A percentile compares a stretch with the other conserved stretches of the same genome.
Conservation (phyloP, 1,140 invertebrate species). For the Neelides sp. region DNA sequence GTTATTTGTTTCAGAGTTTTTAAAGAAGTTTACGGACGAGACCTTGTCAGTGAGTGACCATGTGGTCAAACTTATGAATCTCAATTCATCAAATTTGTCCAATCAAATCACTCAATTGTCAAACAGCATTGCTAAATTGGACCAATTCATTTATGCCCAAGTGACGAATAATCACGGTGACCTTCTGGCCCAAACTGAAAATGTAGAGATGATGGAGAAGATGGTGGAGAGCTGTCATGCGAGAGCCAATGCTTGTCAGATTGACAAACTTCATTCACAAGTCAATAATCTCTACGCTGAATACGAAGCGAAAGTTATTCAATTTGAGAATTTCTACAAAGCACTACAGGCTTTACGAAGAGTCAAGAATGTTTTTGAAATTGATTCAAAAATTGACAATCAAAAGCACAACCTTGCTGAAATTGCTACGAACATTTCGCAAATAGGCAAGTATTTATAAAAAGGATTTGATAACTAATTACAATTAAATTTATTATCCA, state of each 20-base stretch:
- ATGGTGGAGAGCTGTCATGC: conserved; percentile 21
- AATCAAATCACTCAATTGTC: conserved; percentile 13
- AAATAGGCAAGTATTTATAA: conserved; percentile 26
- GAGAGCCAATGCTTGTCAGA: conserved; percentile 18
- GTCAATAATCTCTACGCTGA: conserved; percentile 18
- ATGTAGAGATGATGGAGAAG: conserved; percentile 29
- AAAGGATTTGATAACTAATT: no score
- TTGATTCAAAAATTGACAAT: conserved; percentile 8
- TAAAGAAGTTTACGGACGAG: conserved; percentile 2
- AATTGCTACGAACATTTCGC: conserved; percentile 19
- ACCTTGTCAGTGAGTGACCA: conserved; percentile 16
- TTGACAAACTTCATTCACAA: conserved; percentile 13
- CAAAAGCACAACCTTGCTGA: conserved; percentile 21
- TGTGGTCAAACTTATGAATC: conserved; percentile 13
- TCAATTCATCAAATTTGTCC: conserved; percentile 12
- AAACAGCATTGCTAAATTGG: conserved; percentile 16
- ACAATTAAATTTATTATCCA: no score
- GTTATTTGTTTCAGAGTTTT: conserved; percentile 7
- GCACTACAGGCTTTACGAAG: conserved; percentile 13
- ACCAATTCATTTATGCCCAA: conserved; percentile 20
- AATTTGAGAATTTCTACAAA: conserved; percentile 19
- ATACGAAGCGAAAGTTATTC: conserved; percentile 8
- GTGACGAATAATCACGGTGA: conserved; percentile 26
- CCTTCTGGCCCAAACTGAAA: conserved; percentile 28
- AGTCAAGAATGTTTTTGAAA: conserved; percentile 13